These are phyloP conservation scores for Oxyteleia sp. DNA, from an alignment of 2,888 invertebrate species.

Conservation along the genomic window DNA sequence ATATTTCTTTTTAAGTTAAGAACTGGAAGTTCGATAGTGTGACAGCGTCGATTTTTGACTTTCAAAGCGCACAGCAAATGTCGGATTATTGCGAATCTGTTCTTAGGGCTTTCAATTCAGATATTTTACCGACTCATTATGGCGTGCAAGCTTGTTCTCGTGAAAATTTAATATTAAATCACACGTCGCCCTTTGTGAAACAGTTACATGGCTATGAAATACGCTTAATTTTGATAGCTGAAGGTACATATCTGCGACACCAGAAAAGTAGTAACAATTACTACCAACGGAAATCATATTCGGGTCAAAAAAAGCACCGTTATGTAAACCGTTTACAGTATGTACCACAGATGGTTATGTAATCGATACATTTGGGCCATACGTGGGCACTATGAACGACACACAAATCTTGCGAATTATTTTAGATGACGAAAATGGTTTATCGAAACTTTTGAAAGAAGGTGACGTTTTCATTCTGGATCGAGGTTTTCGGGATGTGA, in stretches of 20 bases:
- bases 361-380: constrained; percentile 70
- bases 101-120: neutral
- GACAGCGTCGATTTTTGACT: constrained; percentile 15
- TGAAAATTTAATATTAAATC: constrained; percentile 7
- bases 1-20: constrained; percentile 34
- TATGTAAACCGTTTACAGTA: constrained; percentile 47
- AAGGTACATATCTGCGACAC: constrained; percentile 57
- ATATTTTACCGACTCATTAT: constrained; percentile 3
- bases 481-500: constrained; percentile 61
- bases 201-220: neutral
- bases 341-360: too few species aligned
- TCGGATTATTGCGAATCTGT: constrained; percentile 26
- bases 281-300: constrained; percentile 51
- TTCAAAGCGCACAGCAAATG: constrained; percentile 9
- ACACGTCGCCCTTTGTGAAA: constrained; percentile 4
- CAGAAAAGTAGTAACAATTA: constrained; percentile 57
- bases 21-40: constrained; percentile 22
- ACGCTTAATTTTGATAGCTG: constrained; percentile 35
- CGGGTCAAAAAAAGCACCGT: constrained; percentile 43
- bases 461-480: constrained; percentile 75
- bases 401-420: constrained; percentile 70
- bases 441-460: neutral
- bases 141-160: constrained; percentile 3
- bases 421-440: neutral
- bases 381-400: constrained; percentile 69